Base-by-base conservation (phyloP, 2,888 invertebrate species). In the Trissolcus brochymenae region DNA sequence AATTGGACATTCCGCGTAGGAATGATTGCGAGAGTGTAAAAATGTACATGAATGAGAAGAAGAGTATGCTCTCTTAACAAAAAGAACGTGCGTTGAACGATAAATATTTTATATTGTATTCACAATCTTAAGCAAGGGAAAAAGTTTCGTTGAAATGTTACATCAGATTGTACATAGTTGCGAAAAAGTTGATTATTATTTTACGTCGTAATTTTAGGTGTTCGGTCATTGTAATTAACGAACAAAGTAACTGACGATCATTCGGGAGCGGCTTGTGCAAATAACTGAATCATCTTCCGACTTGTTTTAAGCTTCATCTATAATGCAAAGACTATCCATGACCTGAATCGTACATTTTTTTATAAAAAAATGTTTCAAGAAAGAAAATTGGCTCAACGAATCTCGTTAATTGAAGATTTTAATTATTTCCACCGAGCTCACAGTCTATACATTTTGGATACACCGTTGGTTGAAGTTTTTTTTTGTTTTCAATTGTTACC, bases 21-120 rank as follows among this genome's bases (percentile, higher is more conserved):
- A 59, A 59, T 43, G 11, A n/a, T 57, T 51, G 19, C 19, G 50
- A 51, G 35, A 46, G 65, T 81, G 81, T 82, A 81, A 80, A 82
- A 81, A 81, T 81, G 81, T 81, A 81, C 76, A 81, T 62, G 62
- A 60, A 14, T 21, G 35, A 17, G 19, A 62, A 17, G 61, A 62
- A 7, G 21, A 2, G 35, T 11, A 35, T 35, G 51, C 60, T 62
- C 64, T 59, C 57, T 68, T 59, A 46, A 43, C 60, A 17, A 43
- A 46, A 19, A 19, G 19, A n/a, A 49, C 49, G 57, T 61, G 60
- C 13, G 40, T 49, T 29, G 55, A 35, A 55, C 14, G 4, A 46
- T 46, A 16, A 46, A 46, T 46, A 46, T 16, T n/a, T 46, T 35
- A 35, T 35, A 35, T 35, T 35, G 35, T 35, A 35, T 35, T 35